These are phyloP conservation scores for Masticophis lateralis DNA, from an alignment of 2,797 vertebrate genomes.

Conservation along the genomic window DNA sequence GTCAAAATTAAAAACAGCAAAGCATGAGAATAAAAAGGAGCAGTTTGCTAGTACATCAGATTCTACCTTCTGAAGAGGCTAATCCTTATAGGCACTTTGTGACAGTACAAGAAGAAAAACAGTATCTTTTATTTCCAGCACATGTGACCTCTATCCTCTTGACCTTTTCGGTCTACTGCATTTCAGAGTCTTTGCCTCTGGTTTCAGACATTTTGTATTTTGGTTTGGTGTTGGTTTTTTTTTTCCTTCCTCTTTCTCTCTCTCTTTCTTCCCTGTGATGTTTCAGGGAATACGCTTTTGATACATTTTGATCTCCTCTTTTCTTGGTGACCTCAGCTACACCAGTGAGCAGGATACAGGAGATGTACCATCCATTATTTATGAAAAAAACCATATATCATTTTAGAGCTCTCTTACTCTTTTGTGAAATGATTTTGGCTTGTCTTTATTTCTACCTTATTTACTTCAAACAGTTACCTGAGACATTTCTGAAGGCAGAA, in stretches of 20 bases:
- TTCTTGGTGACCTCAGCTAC: not conserved
- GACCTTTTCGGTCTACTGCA: conserved; percentile 8
- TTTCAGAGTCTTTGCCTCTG: conserved; percentile 8
- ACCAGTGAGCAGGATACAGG: not conserved
- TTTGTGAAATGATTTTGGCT: not conserved
- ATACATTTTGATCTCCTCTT: conserved; percentile 11
- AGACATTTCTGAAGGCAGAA: not conserved
- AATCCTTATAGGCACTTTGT: conserved; percentile 29
- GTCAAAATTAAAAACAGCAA: conserved; percentile 19
- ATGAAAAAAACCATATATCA: not conserved
- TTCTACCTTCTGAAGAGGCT: conserved; percentile 4
- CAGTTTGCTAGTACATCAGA: conserved; percentile 15
- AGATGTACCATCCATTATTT: not conserved
- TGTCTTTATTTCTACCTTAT: not conserved
- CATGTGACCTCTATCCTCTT: conserved; percentile 29
- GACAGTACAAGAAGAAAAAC: conserved; percentile 33
- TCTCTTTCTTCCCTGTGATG: not conserved
- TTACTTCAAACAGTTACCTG: not conserved
- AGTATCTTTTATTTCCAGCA: conserved; percentile 21
- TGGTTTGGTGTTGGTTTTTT: not conserved
- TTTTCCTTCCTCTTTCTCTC: too few species aligned
- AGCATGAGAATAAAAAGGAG: conserved; percentile 16
- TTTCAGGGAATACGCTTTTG: not conserved
- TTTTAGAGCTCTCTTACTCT: not conserved
- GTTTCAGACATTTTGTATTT: conserved; percentile 22